phyloP scores from a whole-genome alignment of 2,113 vertebrate species.

The Peromyscus leucopus region DNA sequence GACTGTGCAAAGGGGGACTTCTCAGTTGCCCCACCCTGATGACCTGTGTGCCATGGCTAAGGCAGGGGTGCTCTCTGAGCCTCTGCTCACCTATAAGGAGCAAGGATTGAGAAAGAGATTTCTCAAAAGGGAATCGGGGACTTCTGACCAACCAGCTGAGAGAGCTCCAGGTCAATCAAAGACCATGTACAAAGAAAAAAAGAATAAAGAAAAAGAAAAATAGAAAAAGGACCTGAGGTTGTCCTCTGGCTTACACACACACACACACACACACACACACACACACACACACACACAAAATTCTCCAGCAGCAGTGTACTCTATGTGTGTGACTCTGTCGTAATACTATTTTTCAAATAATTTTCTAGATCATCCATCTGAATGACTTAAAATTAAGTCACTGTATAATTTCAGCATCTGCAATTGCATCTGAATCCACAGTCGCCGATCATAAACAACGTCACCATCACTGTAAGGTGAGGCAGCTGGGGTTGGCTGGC shows the following conservation, averaged over 20 bases:
- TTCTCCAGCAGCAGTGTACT: not conserved
- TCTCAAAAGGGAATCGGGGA: not conserved
- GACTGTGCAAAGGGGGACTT: not conserved
- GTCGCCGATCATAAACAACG: not conserved
- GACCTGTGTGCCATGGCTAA: not conserved
- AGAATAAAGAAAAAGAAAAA: not conserved
- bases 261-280: not conserved
- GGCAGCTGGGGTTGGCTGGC: not conserved
- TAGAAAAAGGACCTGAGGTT: not conserved
- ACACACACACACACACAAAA: not conserved
- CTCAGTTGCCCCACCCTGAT: accelerated
- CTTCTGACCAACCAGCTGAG: not conserved
- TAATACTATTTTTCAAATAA: not conserved
- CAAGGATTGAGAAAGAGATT: not conserved
- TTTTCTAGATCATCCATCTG: not conserved
- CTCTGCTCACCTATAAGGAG: not conserved
- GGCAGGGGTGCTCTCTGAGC: not conserved
- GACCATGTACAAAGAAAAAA: not conserved
- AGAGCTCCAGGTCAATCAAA: not conserved
- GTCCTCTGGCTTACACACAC: not conserved
- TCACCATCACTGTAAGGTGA: not conserved
- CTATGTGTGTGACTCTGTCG: not conserved
- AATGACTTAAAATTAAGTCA: not conserved
- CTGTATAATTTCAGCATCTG: not conserved
- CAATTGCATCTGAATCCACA: not conserved